phyloP scores from a whole-genome alignment of 2,888 invertebrate species.

The Andrena minutula region DNA sequence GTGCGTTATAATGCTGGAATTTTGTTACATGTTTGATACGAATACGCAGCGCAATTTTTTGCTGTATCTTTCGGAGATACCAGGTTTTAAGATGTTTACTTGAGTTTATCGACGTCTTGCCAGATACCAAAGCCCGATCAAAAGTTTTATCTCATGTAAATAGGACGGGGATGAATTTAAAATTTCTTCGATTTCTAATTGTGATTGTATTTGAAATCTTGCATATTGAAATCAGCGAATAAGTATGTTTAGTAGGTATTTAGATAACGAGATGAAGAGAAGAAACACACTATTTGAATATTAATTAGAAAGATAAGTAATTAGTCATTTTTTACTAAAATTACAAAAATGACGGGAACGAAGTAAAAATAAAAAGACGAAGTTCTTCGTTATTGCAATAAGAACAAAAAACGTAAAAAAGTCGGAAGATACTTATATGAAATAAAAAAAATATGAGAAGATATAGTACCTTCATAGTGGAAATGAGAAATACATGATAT shows the following conservation, averaged over 20 bases:
- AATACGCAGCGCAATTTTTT: not conserved
- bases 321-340: no score
- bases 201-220: not conserved
- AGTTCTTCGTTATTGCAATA: no score
- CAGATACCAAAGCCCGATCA: constrained; percentile 1
- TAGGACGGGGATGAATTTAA: not conserved
- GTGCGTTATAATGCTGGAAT: not conserved
- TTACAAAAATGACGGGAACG: no score
- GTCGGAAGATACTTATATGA: no score
- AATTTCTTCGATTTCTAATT: not conserved
- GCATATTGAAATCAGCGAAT: not conserved
- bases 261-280: not conserved
- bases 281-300: no score
- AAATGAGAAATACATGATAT: no score
- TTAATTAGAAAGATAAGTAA: no score
- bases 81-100: not conserved
- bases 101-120: not conserved
- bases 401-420: no score
- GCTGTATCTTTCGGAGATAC: not conserved
- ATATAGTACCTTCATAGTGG: no score
- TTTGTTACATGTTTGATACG: not conserved
- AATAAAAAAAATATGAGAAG: no score
- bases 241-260: not conserved
- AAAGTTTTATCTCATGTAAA: not conserved
- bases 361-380: no score